Evolutionary conservation across 2,888 invertebrate genomes (phyloP).

Genomic region (Antheraea yamamai): DNA sequence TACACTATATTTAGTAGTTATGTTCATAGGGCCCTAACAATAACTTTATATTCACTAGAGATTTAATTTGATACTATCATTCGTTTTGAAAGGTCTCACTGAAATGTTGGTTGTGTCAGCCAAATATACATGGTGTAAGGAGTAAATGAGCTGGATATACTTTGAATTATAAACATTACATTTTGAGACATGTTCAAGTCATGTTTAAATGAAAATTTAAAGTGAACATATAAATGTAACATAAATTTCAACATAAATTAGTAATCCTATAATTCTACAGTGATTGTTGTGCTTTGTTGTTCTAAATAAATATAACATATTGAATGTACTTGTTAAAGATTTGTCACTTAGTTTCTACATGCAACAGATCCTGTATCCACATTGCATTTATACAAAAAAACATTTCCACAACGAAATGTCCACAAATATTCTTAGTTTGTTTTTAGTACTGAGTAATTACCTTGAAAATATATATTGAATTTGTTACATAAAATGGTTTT

Average conservation of each 20-base stretch:
- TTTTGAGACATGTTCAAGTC: too few relatives aligned
- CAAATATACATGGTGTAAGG: not conserved
- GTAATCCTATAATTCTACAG: too few relatives aligned
- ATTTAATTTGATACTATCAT: too few relatives aligned
- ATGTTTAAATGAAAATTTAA: too few relatives aligned
- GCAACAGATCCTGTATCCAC: not conserved
- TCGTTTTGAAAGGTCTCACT: not conserved
- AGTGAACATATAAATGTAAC: too few relatives aligned
- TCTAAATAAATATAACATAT: not conserved
- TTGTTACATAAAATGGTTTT: conserved; percentile 63
- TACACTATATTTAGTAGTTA: too few relatives aligned
- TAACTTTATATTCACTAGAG: too few relatives aligned
- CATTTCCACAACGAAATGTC: not conserved
- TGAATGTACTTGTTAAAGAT: not conserved
- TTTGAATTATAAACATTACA: not conserved
- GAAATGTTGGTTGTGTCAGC: not conserved
- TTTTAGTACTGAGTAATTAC: not conserved
- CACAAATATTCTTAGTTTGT: not conserved
- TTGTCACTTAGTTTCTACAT: not conserved
- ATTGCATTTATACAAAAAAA: not conserved
- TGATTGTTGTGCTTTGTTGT: not conserved
- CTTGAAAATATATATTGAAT: not conserved
- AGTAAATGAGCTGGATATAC: not conserved
- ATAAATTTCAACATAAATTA: not conserved
- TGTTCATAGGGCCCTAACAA: too few relatives aligned